These are phyloP conservation scores for Gymnopithys bicolor DNA, from an alignment of 2,797 vertebrate species.

Conservation along the genomic window DNA sequence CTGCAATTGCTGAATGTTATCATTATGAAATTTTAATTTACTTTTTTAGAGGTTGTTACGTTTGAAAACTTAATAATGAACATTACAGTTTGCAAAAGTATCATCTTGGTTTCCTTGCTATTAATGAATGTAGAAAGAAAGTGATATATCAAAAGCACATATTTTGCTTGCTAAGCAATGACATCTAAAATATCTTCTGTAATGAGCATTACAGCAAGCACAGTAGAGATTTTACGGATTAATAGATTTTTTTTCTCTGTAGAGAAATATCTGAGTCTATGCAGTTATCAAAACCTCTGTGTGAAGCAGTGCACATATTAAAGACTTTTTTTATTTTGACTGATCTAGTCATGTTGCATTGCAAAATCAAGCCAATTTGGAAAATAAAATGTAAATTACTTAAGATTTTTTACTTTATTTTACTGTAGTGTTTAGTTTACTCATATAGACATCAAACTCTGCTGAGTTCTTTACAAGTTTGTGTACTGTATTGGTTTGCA, in stretches of 20 bases:
- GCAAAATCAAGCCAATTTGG: neutral
- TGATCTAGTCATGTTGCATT: neutral
- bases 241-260: constrained; percentile 6
- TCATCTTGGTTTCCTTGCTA: constrained; percentile 34
- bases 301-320: neutral
- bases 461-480: neutral
- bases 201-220: constrained; percentile 1
- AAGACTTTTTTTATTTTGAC: neutral
- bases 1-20: neutral
- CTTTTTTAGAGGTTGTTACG: neutral
- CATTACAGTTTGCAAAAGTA: constrained; percentile 14
- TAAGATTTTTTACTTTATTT: neutral
- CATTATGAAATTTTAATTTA: constrained; percentile 4
- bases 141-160: constrained; percentile 20
- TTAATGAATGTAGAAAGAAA: constrained; percentile 30
- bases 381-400: neutral
- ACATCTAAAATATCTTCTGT: constrained; percentile 33
- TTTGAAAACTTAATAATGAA: constrained; percentile 21
- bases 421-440: neutral
- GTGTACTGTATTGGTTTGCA: neutral
- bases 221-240: neutral
- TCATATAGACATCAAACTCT: neutral
- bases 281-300: neutral
- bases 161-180: neutral
- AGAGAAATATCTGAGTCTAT: neutral